Evolutionary conservation across 2,113 vertebrate species (phyloP).

Genomic region (Aptenodytes forsteri): DNA sequence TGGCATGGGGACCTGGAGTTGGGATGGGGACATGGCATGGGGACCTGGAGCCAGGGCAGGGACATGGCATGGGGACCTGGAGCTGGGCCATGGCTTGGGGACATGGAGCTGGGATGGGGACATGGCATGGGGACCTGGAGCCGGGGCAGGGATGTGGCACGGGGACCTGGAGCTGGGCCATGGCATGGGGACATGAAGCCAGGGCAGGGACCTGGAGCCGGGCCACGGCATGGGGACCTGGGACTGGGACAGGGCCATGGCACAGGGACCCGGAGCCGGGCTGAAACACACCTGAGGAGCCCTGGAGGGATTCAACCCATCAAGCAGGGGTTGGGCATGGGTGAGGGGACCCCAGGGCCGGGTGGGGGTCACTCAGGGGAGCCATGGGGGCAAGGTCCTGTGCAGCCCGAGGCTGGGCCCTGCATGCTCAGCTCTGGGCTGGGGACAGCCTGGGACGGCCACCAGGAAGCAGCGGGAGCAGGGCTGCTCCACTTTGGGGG

Average conservation of each 20-base stretch:
- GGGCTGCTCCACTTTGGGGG: neutral
- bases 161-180: neutral
- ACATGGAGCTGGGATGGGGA: neutral
- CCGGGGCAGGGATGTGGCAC: too few relatives aligned
- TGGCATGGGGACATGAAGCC: accelerated
- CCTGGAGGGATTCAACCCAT: neutral
- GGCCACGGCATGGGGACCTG: too few relatives aligned
- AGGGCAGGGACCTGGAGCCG: too few relatives aligned
- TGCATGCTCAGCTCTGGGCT: neutral
- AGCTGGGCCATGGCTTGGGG: neutral
- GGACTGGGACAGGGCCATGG: neutral
- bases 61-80: too few relatives aligned
- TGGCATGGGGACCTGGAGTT: neutral
- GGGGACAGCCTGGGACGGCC: neutral
- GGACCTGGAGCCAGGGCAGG: neutral
- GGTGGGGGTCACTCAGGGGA: neutral
- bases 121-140: too few relatives aligned
- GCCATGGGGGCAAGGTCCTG: neutral
- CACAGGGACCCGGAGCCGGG: too few relatives aligned
- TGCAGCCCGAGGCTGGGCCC: neutral
- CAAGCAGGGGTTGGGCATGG: accelerated
- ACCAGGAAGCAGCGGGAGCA: neutral
- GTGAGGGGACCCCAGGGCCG: accelerated
- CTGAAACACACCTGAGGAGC: neutral
- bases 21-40: accelerated